These are phyloP conservation scores for Lypha dubia DNA, from an alignment of 2,888 invertebrate species.

Conservation along the genomic window DNA sequence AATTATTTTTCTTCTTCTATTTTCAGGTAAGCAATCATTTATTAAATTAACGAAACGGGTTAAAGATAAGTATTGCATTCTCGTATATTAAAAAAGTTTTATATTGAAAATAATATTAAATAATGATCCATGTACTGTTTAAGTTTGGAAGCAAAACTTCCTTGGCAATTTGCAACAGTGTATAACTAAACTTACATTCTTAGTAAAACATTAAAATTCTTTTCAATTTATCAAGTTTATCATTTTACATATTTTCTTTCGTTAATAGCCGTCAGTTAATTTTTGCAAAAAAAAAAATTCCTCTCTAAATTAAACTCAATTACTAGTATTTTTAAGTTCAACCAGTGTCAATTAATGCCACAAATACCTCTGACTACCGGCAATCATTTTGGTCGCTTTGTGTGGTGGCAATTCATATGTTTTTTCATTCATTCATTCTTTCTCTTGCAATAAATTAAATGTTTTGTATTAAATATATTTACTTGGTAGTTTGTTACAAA, in stretches of 20 bases:
- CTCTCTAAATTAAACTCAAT: conserved; percentile 38
- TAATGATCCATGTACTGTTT: too few species aligned
- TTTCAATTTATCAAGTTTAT: not conserved
- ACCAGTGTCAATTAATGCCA: conserved; percentile 47
- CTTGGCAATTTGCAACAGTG: too few species aligned
- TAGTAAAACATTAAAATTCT: not conserved
- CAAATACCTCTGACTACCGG: conserved; percentile 46
- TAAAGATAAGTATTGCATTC: conserved; percentile 11
- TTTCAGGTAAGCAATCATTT: conserved; percentile 4
- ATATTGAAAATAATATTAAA: not conserved
- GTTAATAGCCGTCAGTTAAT: not conserved
- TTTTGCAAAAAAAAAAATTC: conserved; percentile 26
- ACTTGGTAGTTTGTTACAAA: conserved; percentile 62
- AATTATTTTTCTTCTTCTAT: not conserved
- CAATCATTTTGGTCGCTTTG: conserved; percentile 39
- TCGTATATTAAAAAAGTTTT: too few species aligned
- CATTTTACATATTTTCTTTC: conserved; percentile 14
- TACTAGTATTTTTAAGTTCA: conserved; percentile 44
- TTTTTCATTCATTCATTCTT: conserved; percentile 4
- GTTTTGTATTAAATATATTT: conserved; percentile 20
- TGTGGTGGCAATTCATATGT: conserved; percentile 22
- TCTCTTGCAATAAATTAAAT: conserved; percentile 44
- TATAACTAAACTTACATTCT: not conserved
- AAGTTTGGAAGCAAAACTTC: too few species aligned
- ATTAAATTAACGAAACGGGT: not conserved